phyloP scores from a whole-genome alignment of 2,113 vertebrate genomes.

The Microcebus ravelobensis region DNA sequence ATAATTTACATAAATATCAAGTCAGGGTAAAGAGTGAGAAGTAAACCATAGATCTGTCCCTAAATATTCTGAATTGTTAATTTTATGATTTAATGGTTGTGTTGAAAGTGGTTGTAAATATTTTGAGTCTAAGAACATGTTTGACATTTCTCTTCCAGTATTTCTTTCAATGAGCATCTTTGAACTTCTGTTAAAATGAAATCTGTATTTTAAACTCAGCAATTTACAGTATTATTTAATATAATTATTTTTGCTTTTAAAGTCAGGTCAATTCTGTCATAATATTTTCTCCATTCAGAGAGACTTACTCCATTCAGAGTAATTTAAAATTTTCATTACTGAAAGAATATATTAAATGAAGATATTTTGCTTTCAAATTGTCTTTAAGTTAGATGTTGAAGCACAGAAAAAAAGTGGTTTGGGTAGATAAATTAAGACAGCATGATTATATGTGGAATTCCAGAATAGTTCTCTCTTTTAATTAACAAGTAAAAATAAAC shows the following conservation, averaged over 20 bases:
- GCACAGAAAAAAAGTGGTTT: neutral
- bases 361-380: neutral
- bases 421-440: neutral
- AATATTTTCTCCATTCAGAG: neutral
- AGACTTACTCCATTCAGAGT: neutral
- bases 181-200: neutral
- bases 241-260: neutral
- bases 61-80: neutral
- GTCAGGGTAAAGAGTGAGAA: neutral
- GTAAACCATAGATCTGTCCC: neutral
- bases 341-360: neutral
- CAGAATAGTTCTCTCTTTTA: neutral
- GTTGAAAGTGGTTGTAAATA: neutral
- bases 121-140: neutral
- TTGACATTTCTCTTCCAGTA: neutral
- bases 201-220: neutral
- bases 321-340: conserved; percentile 1
- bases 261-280: neutral
- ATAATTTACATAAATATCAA: neutral
- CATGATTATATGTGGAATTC: neutral
- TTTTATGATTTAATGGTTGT: neutral
- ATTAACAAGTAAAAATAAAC: conserved; percentile 30
- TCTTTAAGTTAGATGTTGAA: neutral
- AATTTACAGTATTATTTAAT: neutral
- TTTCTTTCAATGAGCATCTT: conserved; percentile 8